Evolutionary conservation across 2,113 vertebrate genomes (phyloP).

Genomic region (Gorsachius goisagi): DNA sequence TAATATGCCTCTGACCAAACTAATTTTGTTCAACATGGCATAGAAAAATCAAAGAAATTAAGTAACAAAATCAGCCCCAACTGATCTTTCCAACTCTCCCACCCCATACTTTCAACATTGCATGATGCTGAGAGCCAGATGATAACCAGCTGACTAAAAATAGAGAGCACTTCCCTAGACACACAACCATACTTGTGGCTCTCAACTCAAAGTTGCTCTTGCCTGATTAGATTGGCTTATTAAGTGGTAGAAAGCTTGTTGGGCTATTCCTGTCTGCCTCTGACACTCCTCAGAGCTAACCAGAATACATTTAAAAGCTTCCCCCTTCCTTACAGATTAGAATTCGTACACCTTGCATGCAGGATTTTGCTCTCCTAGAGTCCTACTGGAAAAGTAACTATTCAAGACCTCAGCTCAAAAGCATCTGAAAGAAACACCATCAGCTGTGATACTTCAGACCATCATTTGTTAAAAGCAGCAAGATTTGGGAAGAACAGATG

Average conservation of each 20-base stretch:
- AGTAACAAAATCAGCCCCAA: background rate
- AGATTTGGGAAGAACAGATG: background rate
- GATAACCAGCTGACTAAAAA: slow-evolving; percentile 36
- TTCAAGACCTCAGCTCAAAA: background rate
- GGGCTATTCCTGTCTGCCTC: background rate
- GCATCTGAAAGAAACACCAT: background rate
- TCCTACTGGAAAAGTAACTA: background rate
- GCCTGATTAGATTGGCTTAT: slow-evolving; percentile 28
- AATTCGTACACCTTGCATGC: background rate
- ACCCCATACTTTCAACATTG: background rate
- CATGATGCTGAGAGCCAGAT: background rate
- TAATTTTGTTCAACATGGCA: background rate
- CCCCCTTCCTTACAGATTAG: background rate
- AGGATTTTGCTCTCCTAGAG: background rate
- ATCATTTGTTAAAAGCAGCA: background rate
- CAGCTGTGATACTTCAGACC: background rate
- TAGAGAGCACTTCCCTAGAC: background rate
- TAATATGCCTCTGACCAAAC: background rate
- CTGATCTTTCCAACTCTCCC: background rate
- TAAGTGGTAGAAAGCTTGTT: background rate
- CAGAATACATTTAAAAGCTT: background rate
- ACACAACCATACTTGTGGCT: background rate
- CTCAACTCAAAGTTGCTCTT: background rate
- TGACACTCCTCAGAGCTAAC: background rate
- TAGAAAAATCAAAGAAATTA: background rate